Percentiles rank a stretch among this genome's conserved stretches.
Evolutionary conservation across 2,797 vertebrate genomes (phyloP).

Genomic region (Notoglanidium macrostoma): DNA sequence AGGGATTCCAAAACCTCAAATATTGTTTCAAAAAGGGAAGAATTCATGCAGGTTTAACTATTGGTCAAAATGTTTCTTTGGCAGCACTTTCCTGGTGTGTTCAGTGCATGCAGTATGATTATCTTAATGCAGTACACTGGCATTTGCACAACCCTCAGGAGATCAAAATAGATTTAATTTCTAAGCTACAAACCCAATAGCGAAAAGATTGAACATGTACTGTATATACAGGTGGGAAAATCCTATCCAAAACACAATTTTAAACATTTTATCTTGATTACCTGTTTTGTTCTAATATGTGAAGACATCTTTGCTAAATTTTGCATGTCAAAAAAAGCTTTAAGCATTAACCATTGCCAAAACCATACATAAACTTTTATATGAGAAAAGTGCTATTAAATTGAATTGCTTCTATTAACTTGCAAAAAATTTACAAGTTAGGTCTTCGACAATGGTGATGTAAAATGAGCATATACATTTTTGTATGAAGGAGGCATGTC

Average conservation of each 20-base stretch:
- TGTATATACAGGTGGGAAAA: not conserved
- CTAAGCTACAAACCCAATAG: not conserved
- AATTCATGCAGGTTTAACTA: not conserved
- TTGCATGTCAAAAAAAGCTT: not conserved
- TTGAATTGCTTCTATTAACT: not conserved
- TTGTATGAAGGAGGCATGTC: not conserved
- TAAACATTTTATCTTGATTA: not conserved
- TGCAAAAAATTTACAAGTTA: not conserved
- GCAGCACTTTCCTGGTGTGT: not conserved
- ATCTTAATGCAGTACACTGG: not conserved
- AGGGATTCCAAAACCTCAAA: not conserved
- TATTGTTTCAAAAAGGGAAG: not conserved
- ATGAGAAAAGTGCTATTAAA: not conserved
- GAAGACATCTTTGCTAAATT: not conserved
- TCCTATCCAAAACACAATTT: not conserved
- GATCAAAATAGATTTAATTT: not conserved
- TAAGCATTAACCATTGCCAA: not conserved
- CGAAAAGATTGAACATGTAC: not conserved
- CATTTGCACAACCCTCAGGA: not conserved
- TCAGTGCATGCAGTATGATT: not conserved
- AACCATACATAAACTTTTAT: not conserved
- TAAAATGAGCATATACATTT: not conserved
- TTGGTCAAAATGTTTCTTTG: not conserved
- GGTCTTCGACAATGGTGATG: not conserved
- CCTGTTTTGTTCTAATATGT: not conserved